Base-by-base conservation (phyloP, 2,113 vertebrate species). In the Rhinoptilus africanus region DNA sequence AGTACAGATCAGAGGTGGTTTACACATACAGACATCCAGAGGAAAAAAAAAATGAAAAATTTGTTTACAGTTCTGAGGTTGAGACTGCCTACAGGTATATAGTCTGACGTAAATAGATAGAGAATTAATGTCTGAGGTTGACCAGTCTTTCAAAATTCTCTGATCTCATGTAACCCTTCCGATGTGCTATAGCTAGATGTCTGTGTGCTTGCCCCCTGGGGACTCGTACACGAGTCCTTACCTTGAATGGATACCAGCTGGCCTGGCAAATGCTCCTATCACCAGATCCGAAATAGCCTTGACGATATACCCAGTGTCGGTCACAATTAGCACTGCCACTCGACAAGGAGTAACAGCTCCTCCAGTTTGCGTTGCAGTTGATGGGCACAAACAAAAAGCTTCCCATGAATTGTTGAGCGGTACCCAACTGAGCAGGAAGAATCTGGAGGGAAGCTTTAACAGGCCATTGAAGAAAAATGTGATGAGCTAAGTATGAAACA, bases 401-500 rank as follows among this genome's bases (percentile, higher is more conserved):
- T 72, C 83, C 89, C 88, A 92, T 56, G 78, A 92, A 87, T 23
- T 34, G 39, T 23, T 94, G 66, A 89, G 85, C 41, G 2, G 88
- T 57, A 75, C 73, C 83, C 92, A 96, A 73, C 39, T 6, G 78
- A 87, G 94, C 92, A 92, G 73, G 83, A 94, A 91, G 39, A 92
- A 95, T 87, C 66, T 17, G 18, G 72, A 78, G 83, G 73, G n/a
- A 95, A 93, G 86, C 51, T 94, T 97, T 97, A 97, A 97, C 73
- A 91, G 89, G 80, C 62, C 80, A 95, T 27, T 94, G 85, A 96
- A 92, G 66, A 91, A 92, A 94, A 87, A 80, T 60, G 64, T 39
- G 91, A 95, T 95, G 96, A 97, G 93, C 86, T 51, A 96, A 96
- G 76, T 66, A 86, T 64, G 75, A 77, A 91, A 75, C 30, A 82